Evolutionary conservation across 2,113 vertebrate genomes (phyloP).

Genomic region (Callorhinus ursinus): DNA sequence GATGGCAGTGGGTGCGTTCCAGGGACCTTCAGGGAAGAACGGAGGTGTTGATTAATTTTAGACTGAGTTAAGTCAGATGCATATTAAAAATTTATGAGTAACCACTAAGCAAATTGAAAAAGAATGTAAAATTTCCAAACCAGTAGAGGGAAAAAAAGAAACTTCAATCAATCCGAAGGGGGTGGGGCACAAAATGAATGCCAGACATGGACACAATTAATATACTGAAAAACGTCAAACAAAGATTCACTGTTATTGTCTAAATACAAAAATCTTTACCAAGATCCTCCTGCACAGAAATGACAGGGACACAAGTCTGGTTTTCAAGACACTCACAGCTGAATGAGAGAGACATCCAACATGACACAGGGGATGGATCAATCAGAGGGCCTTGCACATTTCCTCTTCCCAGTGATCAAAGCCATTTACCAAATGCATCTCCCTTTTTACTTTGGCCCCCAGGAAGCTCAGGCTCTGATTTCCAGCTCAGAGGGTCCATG

Average conservation of each 20-base stretch:
- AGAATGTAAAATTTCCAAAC: conserved; percentile 47
- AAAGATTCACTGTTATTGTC: background rate
- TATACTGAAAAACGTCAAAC: background rate
- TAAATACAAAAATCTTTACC: background rate
- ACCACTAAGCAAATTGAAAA: background rate
- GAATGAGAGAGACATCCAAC: rapidly evolving
- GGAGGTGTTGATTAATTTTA: background rate
- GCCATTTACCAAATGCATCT: background rate
- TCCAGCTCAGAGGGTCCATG: background rate
- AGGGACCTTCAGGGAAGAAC: background rate
- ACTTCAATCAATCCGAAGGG: conserved; percentile 6
- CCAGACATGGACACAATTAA: background rate
- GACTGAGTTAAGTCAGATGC: background rate
- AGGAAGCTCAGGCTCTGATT: conserved; percentile 9
- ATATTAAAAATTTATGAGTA: background rate
- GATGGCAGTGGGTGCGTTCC: rapidly evolving
- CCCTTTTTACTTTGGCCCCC: background rate
- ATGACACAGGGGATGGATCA: rapidly evolving
- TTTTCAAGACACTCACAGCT: background rate
- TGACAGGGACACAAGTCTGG: background rate
- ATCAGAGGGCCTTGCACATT: rapidly evolving
- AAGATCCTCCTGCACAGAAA: background rate
- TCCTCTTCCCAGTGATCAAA: background rate
- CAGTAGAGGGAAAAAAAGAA: conserved; percentile 37
- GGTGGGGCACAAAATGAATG: background rate